Evolutionary conservation across 1,140 invertebrate genomes (phyloP).

Genomic region (Aradophagus sp.): DNA sequence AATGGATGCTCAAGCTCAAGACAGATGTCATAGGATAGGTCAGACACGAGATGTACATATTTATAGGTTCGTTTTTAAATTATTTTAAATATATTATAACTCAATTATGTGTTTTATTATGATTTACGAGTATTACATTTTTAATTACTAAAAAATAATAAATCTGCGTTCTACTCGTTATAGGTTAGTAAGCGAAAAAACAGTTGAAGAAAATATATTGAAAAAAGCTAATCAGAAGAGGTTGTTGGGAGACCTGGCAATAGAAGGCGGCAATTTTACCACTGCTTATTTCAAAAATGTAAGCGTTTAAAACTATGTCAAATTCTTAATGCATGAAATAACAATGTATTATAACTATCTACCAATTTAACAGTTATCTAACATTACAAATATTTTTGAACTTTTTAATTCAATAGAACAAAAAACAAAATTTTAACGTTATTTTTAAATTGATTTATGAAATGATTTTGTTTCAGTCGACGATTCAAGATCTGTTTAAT

Average conservation of each 20-base stretch:
- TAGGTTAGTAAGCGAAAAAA: slow-evolving; percentile 94
- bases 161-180: too few species aligned
- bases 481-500: slow-evolving; percentile 94
- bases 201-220: slow-evolving; percentile 99
- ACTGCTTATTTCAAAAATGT: slow-evolving; percentile 97
- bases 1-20: slow-evolving; percentile 99
- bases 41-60: slow-evolving; percentile 99
- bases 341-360: too few species aligned
- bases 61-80: slow-evolving; percentile 82
- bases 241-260: slow-evolving; percentile 95
- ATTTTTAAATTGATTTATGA: slow-evolving; percentile 2
- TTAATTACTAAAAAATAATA: slow-evolving; percentile 1
- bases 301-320: too few species aligned
- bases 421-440: too few species aligned
- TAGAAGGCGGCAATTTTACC: slow-evolving; percentile 99
- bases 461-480: slow-evolving; percentile 77
- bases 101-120: background rate
- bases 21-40: slow-evolving; percentile 98
- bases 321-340: too few species aligned
- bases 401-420: too few species aligned
- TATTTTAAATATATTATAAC: background rate
- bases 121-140: background rate
- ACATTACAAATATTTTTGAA: slow-evolving; percentile 2
- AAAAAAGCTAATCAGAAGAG: slow-evolving; percentile 99
- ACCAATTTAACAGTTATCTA: too few species aligned